Percentiles rank a stretch among this genome's conserved stretches.
These are phyloP conservation scores for Ephydatia muelleri DNA, from an alignment of 37 sponge, comb jelly and placozoan genomes.

Conservation along the genomic window DNA sequence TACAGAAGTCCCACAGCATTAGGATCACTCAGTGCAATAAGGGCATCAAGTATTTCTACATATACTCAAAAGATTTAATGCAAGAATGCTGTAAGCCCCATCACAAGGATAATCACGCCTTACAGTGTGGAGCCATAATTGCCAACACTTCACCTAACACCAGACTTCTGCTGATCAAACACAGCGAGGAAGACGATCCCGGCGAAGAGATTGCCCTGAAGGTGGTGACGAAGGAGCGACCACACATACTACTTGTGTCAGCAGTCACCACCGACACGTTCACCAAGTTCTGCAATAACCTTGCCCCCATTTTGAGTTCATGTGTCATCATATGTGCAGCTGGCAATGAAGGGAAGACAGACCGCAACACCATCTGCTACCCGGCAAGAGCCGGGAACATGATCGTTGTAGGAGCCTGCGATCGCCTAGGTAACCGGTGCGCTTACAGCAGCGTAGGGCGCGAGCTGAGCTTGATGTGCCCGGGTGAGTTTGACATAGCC, in stretches of 20 bases:
- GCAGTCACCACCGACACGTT: not conserved
- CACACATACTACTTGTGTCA: not conserved
- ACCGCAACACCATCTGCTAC: conserved; percentile 9
- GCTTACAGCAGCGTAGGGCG: not conserved
- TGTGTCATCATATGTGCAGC: conserved; percentile 1
- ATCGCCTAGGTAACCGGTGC: not conserved
- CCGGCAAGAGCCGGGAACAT: conserved; percentile 3
- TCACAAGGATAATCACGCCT: not conserved
- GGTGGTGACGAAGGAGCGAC: not conserved
- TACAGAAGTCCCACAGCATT: not conserved
- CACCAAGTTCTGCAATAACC: not conserved
- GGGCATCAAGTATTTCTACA: not conserved
- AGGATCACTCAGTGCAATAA: not conserved
- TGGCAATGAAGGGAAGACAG: conserved; percentile 10
- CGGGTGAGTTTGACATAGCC: not conserved
- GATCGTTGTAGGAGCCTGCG: conserved; percentile 13
- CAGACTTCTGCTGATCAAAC: not conserved
- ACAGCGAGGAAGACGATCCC: not conserved
- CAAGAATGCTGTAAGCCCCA: not conserved
- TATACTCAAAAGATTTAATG: not conserved
- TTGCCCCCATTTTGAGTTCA: not conserved
- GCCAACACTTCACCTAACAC: not conserved
- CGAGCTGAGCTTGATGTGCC: not conserved
- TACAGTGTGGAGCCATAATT: not conserved
- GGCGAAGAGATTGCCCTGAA: not conserved